Evolutionary conservation across 2,113 vertebrate genomes (phyloP).

Genomic region (Antechinus flavipes): DNA sequence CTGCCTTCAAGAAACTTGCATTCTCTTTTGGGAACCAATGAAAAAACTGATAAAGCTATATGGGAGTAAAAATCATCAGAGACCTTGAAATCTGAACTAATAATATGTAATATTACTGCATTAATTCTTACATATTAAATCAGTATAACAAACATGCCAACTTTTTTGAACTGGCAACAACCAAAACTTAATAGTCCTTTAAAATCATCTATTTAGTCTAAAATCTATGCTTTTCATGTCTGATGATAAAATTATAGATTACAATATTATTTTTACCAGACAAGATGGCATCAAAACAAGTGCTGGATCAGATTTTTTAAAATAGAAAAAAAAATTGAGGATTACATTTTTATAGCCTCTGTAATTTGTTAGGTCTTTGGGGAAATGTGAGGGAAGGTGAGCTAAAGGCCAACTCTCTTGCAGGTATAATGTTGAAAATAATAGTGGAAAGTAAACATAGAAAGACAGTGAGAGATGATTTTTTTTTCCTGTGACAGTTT

Average conservation of each 20-base stretch:
- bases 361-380: not conserved
- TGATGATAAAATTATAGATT: not conserved
- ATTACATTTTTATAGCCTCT: not conserved
- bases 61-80: not conserved
- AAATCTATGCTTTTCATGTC: not conserved
- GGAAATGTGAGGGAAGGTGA: not conserved
- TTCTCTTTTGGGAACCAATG: not conserved
- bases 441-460: not conserved
- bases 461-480: slow-evolving; percentile 37
- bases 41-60: not conserved
- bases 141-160: not conserved
- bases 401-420: not conserved
- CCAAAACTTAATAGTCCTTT: not conserved
- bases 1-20: not conserved
- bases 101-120: not conserved
- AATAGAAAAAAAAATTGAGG: not conserved
- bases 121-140: not conserved
- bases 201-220: not conserved
- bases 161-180: not conserved
- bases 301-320: not conserved
- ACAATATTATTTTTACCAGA: not conserved
- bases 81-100: not conserved
- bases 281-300: not conserved
- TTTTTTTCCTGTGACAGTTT: slow-evolving; percentile 67
- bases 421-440: not conserved